Base-by-base conservation (phyloP, 2,888 invertebrate genomes). In the Synanthedon vespiformis region DNA sequence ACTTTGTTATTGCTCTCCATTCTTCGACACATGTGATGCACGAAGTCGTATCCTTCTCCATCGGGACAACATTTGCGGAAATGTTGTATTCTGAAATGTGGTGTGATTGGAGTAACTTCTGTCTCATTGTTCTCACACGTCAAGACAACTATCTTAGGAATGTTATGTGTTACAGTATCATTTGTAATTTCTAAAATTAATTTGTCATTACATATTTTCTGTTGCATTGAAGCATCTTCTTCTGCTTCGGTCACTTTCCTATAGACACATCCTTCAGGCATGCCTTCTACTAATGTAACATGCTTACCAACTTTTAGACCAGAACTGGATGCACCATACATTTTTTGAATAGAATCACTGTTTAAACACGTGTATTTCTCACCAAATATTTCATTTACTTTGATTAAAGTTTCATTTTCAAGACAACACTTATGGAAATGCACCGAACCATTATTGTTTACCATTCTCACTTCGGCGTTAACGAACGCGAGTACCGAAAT, bases 401-500 rank as follows among this genome's bases (percentile, higher is more conserved):
- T 80, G 53, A 80, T 57, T 49, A 88, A 72, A 63, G 73, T 77
- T 57, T 79, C 62, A 57, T 62, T 62, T 48, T 64, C 65, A 3
- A 68, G 65, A 64, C 88, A 88, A 63, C 88, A 88, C 69, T 86
- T 88, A 52, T 72, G 73, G 62, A 86, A 81, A 61, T 69, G 62
- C 52, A 62, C 57, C 40, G 58, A 57, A 58, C 68, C 64, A 50
- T 64, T 63, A 61, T 60, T 56, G 41, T 44, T 48, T 34, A n/a
- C 27, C n/a, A n/a, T 50, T 50, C 40, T 53, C 54, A 57, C 65
- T 64, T 52, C 57, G 62, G 62, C 63, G 59, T 59, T 60, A 53
- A 71, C 57, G 57, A 72, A 64, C 56, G 62, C 61, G 66, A 69
- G 65, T 60, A 74, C 48, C 55, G 73, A 62, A 62, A 72, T 63